Conservation (phyloP, 2,888 invertebrate genomes). For the Nomada hirtipes region DNA sequence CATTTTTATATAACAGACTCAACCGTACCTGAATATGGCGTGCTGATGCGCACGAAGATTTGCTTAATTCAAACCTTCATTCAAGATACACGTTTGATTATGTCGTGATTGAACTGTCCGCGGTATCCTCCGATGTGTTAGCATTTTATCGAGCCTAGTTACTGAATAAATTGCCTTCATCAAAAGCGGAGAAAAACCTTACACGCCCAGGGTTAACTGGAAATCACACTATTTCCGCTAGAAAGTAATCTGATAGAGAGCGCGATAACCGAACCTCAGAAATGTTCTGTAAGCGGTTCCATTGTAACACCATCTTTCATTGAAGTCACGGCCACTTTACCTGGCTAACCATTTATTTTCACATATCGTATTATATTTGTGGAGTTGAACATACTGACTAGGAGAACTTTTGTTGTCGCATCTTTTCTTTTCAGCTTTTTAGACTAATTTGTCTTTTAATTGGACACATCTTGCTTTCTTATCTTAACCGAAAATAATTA, state of each 20-base stretch:
- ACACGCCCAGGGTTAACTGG: slow-evolving; percentile 7
- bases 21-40: slow-evolving; percentile 70
- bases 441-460: neutral
- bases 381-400: neutral
- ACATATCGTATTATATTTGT: neutral
- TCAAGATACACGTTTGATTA: slow-evolving; percentile 11
- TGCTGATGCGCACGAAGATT: slow-evolving; percentile 67
- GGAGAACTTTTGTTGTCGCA: neutral
- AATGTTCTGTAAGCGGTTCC: slow-evolving; percentile 21
- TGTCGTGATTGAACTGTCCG: neutral
- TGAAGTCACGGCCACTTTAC: neutral
- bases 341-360: neutral
- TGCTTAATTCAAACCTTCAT: slow-evolving; percentile 31
- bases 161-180: neutral
- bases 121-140: neutral
- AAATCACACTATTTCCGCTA: slow-evolving; percentile 1
- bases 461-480: no score
- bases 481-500: no score
- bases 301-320: slow-evolving; percentile 22
- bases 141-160: neutral
- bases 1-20: slow-evolving; percentile 80
- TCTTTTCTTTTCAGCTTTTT: neutral
- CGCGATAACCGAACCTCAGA: slow-evolving; percentile 25
- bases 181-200: slow-evolving; percentile 11
- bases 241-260: slow-evolving; percentile 48